These are phyloP conservation scores for Diuraphis noxia DNA, from an alignment of 1,140 invertebrate species.

Conservation along the genomic window DNA sequence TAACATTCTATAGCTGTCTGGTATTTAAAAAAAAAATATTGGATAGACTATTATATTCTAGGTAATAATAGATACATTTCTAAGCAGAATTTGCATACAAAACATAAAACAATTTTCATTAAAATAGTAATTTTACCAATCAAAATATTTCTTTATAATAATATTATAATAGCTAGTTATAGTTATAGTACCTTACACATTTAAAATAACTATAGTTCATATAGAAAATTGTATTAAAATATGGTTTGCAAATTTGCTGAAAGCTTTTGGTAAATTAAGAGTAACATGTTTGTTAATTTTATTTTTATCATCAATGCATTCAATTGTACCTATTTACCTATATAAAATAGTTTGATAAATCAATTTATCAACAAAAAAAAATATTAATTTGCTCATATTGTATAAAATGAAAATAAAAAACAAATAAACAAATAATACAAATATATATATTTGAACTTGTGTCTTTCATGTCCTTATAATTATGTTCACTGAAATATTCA, in stretches of 20 bases:
- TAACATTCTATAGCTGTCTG: not conserved
- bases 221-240: not conserved
- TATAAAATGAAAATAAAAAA: not conserved
- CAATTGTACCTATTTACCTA: not conserved
- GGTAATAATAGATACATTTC: not conserved
- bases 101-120: not conserved
- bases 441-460: not conserved
- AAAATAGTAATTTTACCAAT: not conserved
- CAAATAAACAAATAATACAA: not conserved
- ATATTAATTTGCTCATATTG: not conserved
- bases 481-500: not conserved
- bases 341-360: not conserved
- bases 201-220: not conserved
- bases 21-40: not conserved
- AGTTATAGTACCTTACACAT: not conserved
- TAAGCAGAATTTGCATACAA: not conserved
- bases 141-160: not conserved
- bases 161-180: not conserved
- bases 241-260: not conserved
- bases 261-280: not conserved
- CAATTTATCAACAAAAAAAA: not conserved
- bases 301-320: not conserved
- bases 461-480: not conserved
- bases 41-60: not conserved
- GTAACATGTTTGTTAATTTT: not conserved